Conservation (phyloP, 2,113 vertebrate species). For the Erythrocercus mccallii region DNA sequence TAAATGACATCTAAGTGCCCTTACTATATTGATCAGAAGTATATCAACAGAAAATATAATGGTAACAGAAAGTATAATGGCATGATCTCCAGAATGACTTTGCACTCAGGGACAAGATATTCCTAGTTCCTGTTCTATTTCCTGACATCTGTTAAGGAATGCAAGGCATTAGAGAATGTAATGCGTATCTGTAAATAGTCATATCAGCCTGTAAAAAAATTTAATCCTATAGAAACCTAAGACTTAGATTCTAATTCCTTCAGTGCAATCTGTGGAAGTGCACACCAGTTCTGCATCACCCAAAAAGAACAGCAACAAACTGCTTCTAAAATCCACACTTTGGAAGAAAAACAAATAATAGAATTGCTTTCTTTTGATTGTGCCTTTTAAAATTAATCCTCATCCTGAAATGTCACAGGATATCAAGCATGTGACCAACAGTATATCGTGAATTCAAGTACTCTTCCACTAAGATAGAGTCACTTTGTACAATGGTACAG, state of each 20-base stretch:
- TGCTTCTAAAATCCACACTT: background rate
- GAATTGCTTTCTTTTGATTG: background rate
- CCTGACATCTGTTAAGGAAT: background rate
- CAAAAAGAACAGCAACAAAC: background rate
- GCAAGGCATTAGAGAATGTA: background rate
- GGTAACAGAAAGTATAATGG: background rate
- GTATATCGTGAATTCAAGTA: background rate
- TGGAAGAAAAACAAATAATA: background rate
- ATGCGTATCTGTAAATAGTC: background rate
- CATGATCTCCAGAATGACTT: background rate
- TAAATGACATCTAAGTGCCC: background rate
- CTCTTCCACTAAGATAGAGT: background rate
- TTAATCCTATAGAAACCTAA: background rate
- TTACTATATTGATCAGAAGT: background rate
- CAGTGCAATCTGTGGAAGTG: background rate
- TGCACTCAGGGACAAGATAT: background rate
- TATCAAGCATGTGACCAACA: background rate
- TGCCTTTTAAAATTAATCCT: background rate
- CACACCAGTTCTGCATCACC: background rate
- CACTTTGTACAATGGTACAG: rapidly evolving
- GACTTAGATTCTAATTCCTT: background rate
- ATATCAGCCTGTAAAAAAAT: background rate
- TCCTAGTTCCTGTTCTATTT: background rate
- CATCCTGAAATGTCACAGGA: background rate
- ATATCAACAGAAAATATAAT: background rate